Percentiles rank a stretch among this genome's conserved stretches.
phyloP scores from a whole-genome alignment of 2,797 vertebrate genomes.

The Leptodactylus fallax region DNA sequence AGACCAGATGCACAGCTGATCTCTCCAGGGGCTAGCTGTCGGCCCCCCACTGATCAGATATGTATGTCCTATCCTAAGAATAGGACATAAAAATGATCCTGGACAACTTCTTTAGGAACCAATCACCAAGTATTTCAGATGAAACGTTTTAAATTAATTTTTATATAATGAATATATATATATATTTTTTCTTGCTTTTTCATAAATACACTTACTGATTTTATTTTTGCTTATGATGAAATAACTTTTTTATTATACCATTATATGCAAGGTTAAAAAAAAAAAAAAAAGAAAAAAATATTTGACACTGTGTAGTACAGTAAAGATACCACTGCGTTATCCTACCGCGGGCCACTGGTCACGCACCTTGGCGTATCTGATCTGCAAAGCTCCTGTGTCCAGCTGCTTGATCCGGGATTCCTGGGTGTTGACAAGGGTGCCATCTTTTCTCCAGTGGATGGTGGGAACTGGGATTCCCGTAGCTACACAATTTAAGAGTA shows the following conservation, averaged over 20 bases:
- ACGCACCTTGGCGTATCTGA: slow-evolving; percentile 93
- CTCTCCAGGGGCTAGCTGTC: too few relatives aligned
- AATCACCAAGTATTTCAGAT: too few relatives aligned
- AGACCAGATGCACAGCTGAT: too few relatives aligned
- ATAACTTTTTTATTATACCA: neutral
- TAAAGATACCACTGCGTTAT: neutral
- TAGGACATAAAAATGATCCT: too few relatives aligned
- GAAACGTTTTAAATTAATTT: too few relatives aligned
- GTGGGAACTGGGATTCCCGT: slow-evolving; percentile 89
- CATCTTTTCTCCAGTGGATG: slow-evolving; percentile 95
- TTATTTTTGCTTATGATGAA: neutral
- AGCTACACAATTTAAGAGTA: slow-evolving; percentile 87
- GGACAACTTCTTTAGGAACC: too few relatives aligned
- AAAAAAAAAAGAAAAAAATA: neutral
- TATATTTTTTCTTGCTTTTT: too few relatives aligned
- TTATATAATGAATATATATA: too few relatives aligned
- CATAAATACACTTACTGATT: too few relatives aligned
- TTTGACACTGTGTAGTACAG: neutral
- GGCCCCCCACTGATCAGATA: too few relatives aligned
- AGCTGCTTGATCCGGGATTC: slow-evolving; percentile 94
- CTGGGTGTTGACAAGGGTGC: slow-evolving; percentile 88
- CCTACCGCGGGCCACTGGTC: too few relatives aligned
- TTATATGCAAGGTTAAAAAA: neutral
- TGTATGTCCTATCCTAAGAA: too few relatives aligned
- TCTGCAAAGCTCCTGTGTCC: slow-evolving; percentile 89